Evolutionary conservation across 2,113 vertebrate genomes (phyloP).

Genomic region (Tylochromis polylepis): DNA sequence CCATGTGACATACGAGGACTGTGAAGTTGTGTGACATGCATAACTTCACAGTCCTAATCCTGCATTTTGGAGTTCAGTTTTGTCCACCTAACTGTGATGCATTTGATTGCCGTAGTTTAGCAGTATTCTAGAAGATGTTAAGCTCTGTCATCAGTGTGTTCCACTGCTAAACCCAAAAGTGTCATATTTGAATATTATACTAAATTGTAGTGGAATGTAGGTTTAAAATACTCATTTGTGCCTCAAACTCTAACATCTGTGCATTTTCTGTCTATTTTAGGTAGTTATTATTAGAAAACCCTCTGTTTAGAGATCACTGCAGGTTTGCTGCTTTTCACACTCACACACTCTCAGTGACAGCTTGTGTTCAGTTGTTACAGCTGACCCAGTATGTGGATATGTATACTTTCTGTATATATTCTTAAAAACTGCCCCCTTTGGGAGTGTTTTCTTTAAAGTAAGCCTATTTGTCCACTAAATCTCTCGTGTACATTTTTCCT

Average conservation of each 20-base stretch:
- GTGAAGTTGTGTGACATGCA: neutral
- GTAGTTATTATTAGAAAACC: neutral
- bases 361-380: neutral
- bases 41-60: neutral
- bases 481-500: neutral
- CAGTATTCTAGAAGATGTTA: accelerated
- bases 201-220: no score
- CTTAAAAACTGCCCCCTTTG: neutral
- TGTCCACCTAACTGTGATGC: neutral
- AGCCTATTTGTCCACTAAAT: neutral
- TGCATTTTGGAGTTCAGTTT: neutral
- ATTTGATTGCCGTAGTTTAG: neutral
- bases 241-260: neutral
- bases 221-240: neutral
- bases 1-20: neutral
- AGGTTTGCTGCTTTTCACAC: neutral
- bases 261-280: neutral
- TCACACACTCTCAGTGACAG: neutral
- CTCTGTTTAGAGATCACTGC: neutral
- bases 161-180: neutral
- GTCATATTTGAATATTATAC: neutral
- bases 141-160: neutral
- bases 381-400: neutral
- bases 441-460: neutral
- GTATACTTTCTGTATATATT: neutral